phyloP scores from a whole-genome alignment of 2,113 vertebrate species.

The Murina feae region DNA sequence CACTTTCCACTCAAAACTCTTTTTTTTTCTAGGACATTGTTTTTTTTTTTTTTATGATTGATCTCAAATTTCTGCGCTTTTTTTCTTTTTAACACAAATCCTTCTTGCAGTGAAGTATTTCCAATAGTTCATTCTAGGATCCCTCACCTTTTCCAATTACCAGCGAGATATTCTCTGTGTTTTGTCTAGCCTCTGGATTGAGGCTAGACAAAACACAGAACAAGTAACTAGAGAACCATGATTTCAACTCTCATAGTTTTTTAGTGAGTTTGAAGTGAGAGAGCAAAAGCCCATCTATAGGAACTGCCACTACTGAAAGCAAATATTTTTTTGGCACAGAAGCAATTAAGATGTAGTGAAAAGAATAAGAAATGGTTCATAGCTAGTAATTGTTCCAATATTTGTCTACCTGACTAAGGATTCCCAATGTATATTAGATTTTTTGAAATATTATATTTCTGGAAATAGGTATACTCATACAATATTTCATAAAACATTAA shows the following conservation, averaged over 20 bases:
- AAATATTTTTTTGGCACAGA: not conserved
- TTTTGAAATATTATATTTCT: conserved; percentile 9
- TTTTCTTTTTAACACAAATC: not conserved
- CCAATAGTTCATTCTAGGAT: not conserved
- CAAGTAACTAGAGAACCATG: not conserved
- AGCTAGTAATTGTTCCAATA: not conserved
- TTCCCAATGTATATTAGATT: not conserved
- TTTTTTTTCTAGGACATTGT: not conserved
- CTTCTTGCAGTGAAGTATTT: not conserved
- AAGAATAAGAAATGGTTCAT: not conserved
- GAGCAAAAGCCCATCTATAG: not conserved
- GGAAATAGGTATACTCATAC: not conserved
- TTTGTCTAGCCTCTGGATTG: not conserved
- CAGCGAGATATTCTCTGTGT: not conserved
- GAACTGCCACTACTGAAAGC: not conserved
- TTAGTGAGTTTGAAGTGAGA: not conserved
- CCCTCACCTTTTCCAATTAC: too few species aligned
- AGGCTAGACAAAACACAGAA: too few species aligned
- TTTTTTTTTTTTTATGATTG: not conserved
- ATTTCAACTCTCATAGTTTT: not conserved
- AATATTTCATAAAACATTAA: not conserved
- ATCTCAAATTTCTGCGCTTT: not conserved
- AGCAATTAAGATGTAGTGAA: not conserved
- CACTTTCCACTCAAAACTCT: not conserved
- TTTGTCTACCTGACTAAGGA: not conserved